Percentiles rank a stretch among this genome's conserved stretches.
phyloP scores from a whole-genome alignment of 2,888 invertebrate genomes.

The Dynastes tityus region DNA sequence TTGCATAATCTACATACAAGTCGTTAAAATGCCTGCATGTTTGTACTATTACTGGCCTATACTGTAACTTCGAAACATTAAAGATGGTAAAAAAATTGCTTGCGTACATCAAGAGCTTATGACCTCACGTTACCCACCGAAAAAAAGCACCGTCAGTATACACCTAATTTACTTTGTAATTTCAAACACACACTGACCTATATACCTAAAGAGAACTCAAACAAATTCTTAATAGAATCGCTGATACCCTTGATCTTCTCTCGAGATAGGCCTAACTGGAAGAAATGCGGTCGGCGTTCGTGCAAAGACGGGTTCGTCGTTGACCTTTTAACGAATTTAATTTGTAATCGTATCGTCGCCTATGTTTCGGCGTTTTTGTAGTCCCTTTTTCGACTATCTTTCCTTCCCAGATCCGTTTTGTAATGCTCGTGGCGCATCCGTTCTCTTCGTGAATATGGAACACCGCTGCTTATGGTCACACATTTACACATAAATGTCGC shows the following conservation, averaged over 20 bases:
- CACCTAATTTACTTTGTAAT: not conserved
- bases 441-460: constrained; percentile 26
- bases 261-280: constrained; percentile 1
- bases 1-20: too few relatives aligned
- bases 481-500: constrained; percentile 30
- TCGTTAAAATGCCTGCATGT: too few relatives aligned
- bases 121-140: not conserved
- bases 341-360: constrained; percentile 34
- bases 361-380: constrained; percentile 36
- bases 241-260: constrained; percentile 3
- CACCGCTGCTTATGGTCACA: constrained; percentile 22
- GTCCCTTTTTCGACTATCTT: constrained; percentile 35
- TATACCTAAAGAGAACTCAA: constrained; percentile 29
- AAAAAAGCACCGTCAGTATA: not conserved
- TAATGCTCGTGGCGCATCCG: constrained; percentile 34
- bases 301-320: not conserved
- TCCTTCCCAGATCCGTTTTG: constrained; percentile 27
- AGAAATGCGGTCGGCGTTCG: not conserved
- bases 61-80: too few relatives aligned
- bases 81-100: too few relatives aligned
- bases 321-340: constrained; percentile 40
- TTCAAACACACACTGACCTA: constrained; percentile 27
- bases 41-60: too few relatives aligned
- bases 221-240: constrained; percentile 27
- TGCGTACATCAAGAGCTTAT: too few relatives aligned